A percentile compares a stretch with the other conserved stretches of the same genome.
These are phyloP conservation scores for Drosophila sp. DNA, from an alignment of 1,140 invertebrate genomes.

Conservation along the genomic window DNA sequence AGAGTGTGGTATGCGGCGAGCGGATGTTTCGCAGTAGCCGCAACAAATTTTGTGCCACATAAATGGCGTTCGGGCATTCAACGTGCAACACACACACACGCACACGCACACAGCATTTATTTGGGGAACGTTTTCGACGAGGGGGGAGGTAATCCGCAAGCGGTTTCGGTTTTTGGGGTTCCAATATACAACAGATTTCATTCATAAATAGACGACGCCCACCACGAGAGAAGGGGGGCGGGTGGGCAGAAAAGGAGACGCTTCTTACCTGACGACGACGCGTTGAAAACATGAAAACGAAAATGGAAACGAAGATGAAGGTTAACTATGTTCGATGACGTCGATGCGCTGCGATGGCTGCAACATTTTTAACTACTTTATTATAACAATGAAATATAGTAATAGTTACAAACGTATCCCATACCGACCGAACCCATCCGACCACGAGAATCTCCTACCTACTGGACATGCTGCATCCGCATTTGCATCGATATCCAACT, in stretches of 20 bases:
- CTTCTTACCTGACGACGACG: not conserved
- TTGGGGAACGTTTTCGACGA: too few relatives aligned
- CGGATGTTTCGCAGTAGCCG: constrained; percentile 2
- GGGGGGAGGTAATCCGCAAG: constrained; percentile 29
- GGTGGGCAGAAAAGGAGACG: constrained; percentile 1
- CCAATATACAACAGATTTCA: constrained; percentile 41
- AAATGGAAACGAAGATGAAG: constrained; percentile 22
- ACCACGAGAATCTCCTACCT: not conserved
- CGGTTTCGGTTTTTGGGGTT: constrained; percentile 27
- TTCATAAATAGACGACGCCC: constrained; percentile 47
- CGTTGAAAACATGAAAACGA: not conserved
- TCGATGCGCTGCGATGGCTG: constrained; percentile 16
- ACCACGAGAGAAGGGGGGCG: not conserved
- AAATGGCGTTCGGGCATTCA: constrained; percentile 27
- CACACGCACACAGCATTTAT: constrained; percentile 34
- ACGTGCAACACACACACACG: not conserved
- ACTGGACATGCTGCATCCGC: constrained; percentile 32
- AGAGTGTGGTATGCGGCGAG: not conserved
- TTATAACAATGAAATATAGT: constrained; percentile 48
- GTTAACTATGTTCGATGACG: constrained; percentile 25
- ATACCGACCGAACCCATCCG: not conserved
- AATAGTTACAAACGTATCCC: not conserved
- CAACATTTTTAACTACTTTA: constrained; percentile 68
- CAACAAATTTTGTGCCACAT: constrained; percentile 37
- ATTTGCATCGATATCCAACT: constrained; percentile 18